Conservation (phyloP, 2,797 vertebrate genomes). For the Poeciliopsis turneri region DNA sequence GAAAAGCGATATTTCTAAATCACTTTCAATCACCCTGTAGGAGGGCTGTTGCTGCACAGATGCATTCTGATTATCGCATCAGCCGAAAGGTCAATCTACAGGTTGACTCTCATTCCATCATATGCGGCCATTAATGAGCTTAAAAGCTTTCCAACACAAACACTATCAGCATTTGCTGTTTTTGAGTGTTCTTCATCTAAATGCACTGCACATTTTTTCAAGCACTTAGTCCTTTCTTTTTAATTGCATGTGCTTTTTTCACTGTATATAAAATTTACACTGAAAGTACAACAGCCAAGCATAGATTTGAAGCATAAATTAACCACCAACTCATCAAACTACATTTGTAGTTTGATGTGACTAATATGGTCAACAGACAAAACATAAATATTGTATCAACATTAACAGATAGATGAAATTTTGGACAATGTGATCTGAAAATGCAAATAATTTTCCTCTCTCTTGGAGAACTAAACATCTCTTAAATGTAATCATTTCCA, state of each 20-base stretch:
- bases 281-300: constrained; percentile 20
- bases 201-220: constrained; percentile 13
- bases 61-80: constrained; percentile 31
- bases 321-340: neutral
- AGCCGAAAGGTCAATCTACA: constrained; percentile 39
- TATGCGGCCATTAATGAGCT: constrained; percentile 33
- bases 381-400: neutral
- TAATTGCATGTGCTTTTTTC: constrained; percentile 33
- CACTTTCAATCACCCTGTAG: constrained; percentile 14
- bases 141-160: constrained; percentile 44
- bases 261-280: constrained; percentile 24
- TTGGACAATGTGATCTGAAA: neutral
- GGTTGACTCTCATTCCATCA: constrained; percentile 40
- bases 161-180: constrained; percentile 26
- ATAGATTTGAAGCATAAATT: constrained; percentile 13
- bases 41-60: constrained; percentile 9
- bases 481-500: neutral
- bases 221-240: constrained; percentile 14
- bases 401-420: neutral
- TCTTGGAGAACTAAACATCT: neutral
- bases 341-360: neutral
- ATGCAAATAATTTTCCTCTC: neutral
- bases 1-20: neutral
- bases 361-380: neutral
- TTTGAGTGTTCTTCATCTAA: constrained; percentile 39